phyloP scores from a whole-genome alignment of 1,140 invertebrate species.

The Agrypnia vestita region DNA sequence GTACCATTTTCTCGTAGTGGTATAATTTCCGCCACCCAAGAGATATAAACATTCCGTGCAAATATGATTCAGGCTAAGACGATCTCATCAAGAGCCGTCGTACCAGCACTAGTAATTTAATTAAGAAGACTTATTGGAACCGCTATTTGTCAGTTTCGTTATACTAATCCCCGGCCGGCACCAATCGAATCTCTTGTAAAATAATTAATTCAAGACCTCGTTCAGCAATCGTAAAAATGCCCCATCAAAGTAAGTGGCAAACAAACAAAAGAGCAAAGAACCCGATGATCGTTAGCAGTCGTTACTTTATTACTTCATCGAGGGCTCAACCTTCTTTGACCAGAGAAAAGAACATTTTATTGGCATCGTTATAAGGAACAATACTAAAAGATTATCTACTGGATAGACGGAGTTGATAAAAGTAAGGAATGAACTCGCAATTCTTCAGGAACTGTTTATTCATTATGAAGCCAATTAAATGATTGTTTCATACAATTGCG shows the following conservation, averaged over 20 bases:
- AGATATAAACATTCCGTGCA: no score
- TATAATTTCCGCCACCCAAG: no score
- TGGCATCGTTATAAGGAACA: constrained; percentile 31
- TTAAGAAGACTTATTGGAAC: background rate
- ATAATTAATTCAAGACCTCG: constrained; percentile 20
- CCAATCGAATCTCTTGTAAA: constrained; percentile 31
- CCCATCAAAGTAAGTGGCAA: constrained; percentile 23
- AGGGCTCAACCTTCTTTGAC: constrained; percentile 7
- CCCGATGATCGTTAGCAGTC: constrained; percentile 1
- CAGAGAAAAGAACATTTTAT: constrained; percentile 33
- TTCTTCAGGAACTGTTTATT: constrained; percentile 30
- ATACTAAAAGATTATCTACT: constrained; percentile 14
- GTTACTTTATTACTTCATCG: constrained; percentile 35
- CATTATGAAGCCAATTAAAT: constrained; percentile 41
- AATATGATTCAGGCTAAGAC: no score
- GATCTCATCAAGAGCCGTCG: no score
- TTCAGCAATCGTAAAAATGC: constrained; percentile 20
- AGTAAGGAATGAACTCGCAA: constrained; percentile 23
- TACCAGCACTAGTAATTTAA: no score
- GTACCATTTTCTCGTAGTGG: no score
- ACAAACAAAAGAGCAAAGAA: constrained; percentile 28
- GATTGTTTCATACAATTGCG: background rate
- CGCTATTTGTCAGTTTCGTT: background rate
- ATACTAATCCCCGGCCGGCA: background rate
- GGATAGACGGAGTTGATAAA: background rate